Base-by-base conservation (phyloP, 2,113 vertebrate genomes). In the Pluvianellus socialis region DNA sequence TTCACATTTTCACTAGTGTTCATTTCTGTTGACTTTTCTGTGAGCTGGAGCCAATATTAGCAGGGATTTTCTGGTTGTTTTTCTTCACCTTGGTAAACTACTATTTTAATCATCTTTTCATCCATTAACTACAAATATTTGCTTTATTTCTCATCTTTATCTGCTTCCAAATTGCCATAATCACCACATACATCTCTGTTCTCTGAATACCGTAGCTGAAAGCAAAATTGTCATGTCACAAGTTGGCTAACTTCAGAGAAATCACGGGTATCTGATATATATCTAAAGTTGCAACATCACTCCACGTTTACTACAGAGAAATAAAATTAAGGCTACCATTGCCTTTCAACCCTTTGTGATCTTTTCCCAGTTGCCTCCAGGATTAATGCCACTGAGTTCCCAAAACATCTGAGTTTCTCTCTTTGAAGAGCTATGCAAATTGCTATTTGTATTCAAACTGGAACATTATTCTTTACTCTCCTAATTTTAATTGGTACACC, bases 401-500 rank as follows among this genome's bases (percentile, higher is more conserved):
- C 75, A 92, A 91, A 90, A 82, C 84, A 93, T 96, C 94, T 55
- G 88, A 92, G 73, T 79, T 91, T 94, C 70, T 90, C 74, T 96
- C 91, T 97, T 96, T 97, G 91, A 97, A 92, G 91, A 94, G 90
- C 89, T 94, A 76, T 65, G 84, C 86, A 97, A 96, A 98, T 96
- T 95, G 74, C 70, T 97, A 95, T 97, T 97, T 96, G 92, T 96
- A 95, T 94, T 96, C 96, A 96, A 96, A 97, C 92, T 92, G 67
- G 94, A 97, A 94, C 96, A 97, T 97, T 97, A 97, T 92, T 95
- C 95, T 97, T 98, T 97, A 97, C 92, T 98, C 96, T 97, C 92
- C 89, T 97, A 96, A 97, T 97, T 98, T 98, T 98, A 98, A 98
- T 97, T 97, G 97, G 96, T 84, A 87, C 50, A 97, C 83, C 92